Evolutionary conservation across 2,113 vertebrate genomes (phyloP).

Genomic region (Rhombomys opimus): DNA sequence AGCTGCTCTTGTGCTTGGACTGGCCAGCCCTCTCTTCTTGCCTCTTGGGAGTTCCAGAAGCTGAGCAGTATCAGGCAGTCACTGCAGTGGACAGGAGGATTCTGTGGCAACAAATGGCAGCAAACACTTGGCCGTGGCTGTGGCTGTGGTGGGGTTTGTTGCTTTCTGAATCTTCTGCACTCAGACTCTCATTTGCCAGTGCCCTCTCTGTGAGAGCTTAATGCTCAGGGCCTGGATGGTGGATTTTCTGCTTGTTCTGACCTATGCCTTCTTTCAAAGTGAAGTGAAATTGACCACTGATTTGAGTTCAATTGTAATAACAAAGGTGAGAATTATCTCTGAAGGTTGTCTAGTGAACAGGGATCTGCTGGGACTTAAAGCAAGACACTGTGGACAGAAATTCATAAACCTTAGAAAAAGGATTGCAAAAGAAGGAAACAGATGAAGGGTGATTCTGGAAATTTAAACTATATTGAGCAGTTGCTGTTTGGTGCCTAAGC

Average conservation of each 20-base stretch:
- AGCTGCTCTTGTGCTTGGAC: conserved; percentile 31
- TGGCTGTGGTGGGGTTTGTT: neutral
- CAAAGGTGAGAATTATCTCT: conserved; percentile 65
- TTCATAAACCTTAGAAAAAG: conserved; percentile 6
- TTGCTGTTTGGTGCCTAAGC: conserved; percentile 35
- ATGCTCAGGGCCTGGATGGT: neutral
- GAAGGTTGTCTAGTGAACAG: neutral
- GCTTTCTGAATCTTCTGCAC: conserved; percentile 7
- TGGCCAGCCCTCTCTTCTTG: conserved; percentile 19
- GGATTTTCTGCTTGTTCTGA: neutral
- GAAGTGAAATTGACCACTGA: conserved; percentile 25
- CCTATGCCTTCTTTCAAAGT: conserved; percentile 21
- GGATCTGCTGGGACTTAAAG: conserved; percentile 38
- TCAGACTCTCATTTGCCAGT: neutral
- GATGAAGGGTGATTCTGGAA: conserved; percentile 41
- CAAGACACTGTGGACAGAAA: conserved; percentile 46
- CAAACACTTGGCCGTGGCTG: neutral
- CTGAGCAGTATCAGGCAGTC: neutral
- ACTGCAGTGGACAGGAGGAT: conserved; percentile 45
- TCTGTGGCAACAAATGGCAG: conserved; percentile 41
- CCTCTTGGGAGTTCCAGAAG: neutral
- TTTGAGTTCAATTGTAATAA: conserved; percentile 41
- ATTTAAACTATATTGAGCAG: conserved; percentile 53
- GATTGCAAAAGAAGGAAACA: conserved; percentile 9
- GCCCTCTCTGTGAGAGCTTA: neutral